Evolutionary conservation across 2,888 invertebrate genomes (phyloP), one percentile per base, ranked within the genome.

Genomic region (Pseudoips prasinana): DNA sequence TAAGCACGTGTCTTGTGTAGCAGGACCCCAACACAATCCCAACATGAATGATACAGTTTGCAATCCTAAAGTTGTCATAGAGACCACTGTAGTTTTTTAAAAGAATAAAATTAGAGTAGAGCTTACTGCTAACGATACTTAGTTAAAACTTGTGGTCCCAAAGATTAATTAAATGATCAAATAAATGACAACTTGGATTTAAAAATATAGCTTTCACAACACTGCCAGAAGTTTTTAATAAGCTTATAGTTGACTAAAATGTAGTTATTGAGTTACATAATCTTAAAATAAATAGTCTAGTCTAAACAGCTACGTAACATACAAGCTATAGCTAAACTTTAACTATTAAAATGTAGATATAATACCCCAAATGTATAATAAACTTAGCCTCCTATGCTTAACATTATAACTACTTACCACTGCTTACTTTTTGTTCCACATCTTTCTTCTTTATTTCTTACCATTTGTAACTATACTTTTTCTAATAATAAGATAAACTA

Each of bases 1-100:
- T 75, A 73, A 73, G 86, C 86, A 86, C 86, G 85, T 83, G 86
- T 82, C 82, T 83, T 85, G 83, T 79, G 73, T 86, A 86, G 83
- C 72, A 63, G 76, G 82, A 82, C 70, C 79, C 76, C 71, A 64
- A 73, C 75, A 78, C 77, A 62, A 67, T 68, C 78, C 77, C 70
- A 72, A 77, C 78, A 75, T 73, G 70, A 70, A 57, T 52, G 54
- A 57, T 57, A 51, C 52, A 47, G 60, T 52, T 61, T 48, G 53
- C 46, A 46, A 70, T 74, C 74, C 78, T 65, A 57, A 64, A 64
- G 78, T 81, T 84, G 83, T 85, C 82, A 73, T 67, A 61, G 30
- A 53, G 73, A 77, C 79, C 76, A 75, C 74, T 51, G 81, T 85
- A 85, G 84, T 20, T 5, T 18, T 18, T 3, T 20, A 20, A 20